These are phyloP conservation scores for Selenia dentaria DNA, from an alignment of 2,888 invertebrate genomes.

Conservation along the genomic window DNA sequence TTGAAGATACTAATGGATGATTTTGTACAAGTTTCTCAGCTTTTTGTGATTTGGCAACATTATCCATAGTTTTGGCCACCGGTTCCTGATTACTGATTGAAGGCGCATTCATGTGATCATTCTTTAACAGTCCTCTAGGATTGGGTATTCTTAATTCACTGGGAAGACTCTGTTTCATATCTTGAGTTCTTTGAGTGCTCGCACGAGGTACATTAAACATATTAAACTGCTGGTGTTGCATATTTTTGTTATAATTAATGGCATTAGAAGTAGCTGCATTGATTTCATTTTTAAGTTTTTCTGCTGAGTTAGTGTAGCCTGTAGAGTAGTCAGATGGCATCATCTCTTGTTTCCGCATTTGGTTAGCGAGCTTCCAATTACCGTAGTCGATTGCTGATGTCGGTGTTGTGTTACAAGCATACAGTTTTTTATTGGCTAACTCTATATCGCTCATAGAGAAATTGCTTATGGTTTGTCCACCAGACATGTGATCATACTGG, in stretches of 20 bases:
- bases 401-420: slow-evolving; percentile 57
- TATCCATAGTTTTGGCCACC: slow-evolving; percentile 59
- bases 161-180: slow-evolving; percentile 62
- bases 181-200: slow-evolving; percentile 58
- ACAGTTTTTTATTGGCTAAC: slow-evolving; percentile 73
- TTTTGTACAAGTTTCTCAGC: slow-evolving; percentile 66
- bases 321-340: slow-evolving; percentile 70
- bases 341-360: slow-evolving; percentile 65
- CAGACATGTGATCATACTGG: slow-evolving; percentile 62
- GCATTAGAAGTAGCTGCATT: slow-evolving; percentile 48
- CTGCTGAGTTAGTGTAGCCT: slow-evolving; percentile 55
- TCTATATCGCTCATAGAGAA: slow-evolving; percentile 77
- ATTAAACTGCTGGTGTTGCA: slow-evolving; percentile 66
- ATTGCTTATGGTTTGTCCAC: slow-evolving; percentile 56
- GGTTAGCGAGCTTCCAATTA: slow-evolving; percentile 71
- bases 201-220: slow-evolving; percentile 60
- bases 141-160: slow-evolving; percentile 75
- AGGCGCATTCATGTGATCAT: slow-evolving; percentile 54
- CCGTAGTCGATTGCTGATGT: slow-evolving; percentile 66
- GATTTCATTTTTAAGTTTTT: slow-evolving; percentile 62
- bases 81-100: slow-evolving; percentile 52
- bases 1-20: slow-evolving; percentile 64
- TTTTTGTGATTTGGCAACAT: slow-evolving; percentile 62
- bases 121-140: slow-evolving; percentile 63
- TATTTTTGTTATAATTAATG: slow-evolving; percentile 66